phyloP scores from a whole-genome alignment of 2,797 vertebrate species.

The Muscicapa comitata region DNA sequence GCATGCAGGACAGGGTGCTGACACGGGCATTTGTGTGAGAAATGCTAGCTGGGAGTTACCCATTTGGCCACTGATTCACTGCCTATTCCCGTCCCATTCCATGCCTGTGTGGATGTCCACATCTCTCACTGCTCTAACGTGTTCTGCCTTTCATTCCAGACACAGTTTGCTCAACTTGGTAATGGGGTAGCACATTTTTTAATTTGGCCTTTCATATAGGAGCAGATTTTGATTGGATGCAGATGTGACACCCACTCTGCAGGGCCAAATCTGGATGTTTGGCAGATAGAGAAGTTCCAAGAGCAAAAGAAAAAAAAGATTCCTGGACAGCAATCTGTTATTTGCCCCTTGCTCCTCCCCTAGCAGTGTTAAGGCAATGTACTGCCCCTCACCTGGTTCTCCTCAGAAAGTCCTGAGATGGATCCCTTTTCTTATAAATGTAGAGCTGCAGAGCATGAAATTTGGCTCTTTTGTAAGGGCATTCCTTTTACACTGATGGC shows the following conservation, averaged over 20 bases:
- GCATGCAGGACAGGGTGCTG: background rate
- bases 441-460: background rate
- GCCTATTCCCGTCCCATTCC: background rate
- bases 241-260: background rate
- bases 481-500: background rate
- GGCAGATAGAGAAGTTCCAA: background rate
- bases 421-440: background rate
- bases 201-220: background rate
- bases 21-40: background rate
- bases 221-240: background rate
- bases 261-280: background rate
- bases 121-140: background rate
- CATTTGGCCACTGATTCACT: conserved; percentile 8
- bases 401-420: background rate
- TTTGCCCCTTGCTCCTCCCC: background rate
- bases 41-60: background rate
- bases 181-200: background rate
- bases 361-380: background rate
- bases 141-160: background rate
- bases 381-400: background rate
- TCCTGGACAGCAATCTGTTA: background rate
- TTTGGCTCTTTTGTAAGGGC: background rate
- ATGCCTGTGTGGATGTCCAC: background rate
- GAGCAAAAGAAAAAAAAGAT: background rate
- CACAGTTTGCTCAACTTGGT: background rate